Percentiles rank a stretch among this genome's conserved stretches.
Evolutionary conservation across 2,113 vertebrate species (phyloP).

Genomic region (Gopherus flavomarginatus): DNA sequence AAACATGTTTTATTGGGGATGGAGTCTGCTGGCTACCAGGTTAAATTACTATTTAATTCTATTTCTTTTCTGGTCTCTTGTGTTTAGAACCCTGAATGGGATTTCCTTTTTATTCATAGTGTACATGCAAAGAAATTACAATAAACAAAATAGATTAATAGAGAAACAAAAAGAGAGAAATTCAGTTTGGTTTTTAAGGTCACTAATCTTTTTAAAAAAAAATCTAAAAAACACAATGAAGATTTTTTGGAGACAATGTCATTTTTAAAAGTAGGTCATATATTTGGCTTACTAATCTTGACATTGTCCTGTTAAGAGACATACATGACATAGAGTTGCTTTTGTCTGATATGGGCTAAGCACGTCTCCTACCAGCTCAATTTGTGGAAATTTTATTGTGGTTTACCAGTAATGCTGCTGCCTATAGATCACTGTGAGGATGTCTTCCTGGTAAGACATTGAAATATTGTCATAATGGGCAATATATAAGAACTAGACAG

Average conservation of each 20-base stretch:
- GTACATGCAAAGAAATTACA: neutral
- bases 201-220: neutral
- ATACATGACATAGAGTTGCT: neutral
- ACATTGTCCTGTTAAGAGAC: neutral
- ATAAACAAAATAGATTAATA: neutral
- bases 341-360: neutral
- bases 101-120: neutral
- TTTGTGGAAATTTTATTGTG: neutral
- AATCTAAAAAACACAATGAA: neutral
- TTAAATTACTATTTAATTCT: neutral
- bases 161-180: neutral
- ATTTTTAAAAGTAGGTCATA: neutral
- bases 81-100: neutral
- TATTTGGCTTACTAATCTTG: neutral
- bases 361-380: neutral
- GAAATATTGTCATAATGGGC: neutral
- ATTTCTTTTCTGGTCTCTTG: neutral
- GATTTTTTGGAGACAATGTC: neutral
- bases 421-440: neutral
- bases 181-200: neutral
- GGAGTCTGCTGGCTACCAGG: neutral
- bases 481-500: neutral
- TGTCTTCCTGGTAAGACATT: neutral
- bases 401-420: neutral
- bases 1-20: neutral